Evolutionary conservation across 2,888 invertebrate species (phyloP), one percentile per base, ranked within the genome.

Genomic region (Polia nebulosa): DNA sequence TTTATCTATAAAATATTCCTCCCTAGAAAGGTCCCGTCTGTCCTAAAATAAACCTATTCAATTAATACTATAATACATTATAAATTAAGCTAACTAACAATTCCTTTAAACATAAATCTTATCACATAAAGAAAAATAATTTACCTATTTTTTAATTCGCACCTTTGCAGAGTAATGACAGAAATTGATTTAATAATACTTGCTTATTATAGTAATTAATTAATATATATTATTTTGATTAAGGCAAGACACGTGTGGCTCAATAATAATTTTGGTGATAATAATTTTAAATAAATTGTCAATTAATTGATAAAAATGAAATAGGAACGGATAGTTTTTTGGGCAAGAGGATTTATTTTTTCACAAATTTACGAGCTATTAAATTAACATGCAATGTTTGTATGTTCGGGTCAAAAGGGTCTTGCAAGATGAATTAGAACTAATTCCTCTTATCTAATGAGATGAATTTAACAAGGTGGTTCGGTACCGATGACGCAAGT

Each of bases 161-260:
- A 64, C 39, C 52, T 56, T 66, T 41, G 25, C 27, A 51, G 47
- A 41, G 45, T 53, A 61, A 51, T 49, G 7, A 41, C 22, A 27
- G n/a, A 63, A 20, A 58, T 66, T 67, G 47, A 17, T 71, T 58
- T 47, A 71, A 68, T 83, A 81, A 83, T 83, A 81, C 81, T 83
- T 67, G 47, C 25, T 61, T 67, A 57, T 49, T 39, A 59, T 41
- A 36, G 11, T 59, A 53, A 60, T 27, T 49, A 65, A n/a, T n/a
- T n/a, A 44, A 55, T 41, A 63, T 5, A 62, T 47, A 52, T 44
- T 45, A 44, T 15, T 62, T 44, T 34, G 2, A 20, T 44, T 61
- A 20, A 69, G 84, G 84, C 75, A 83, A 78, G 84, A 78, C 68
- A 83, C 72, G 66, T 61, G 47, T 49, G 69, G 72, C 69, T 62